Conservation (phyloP, 2,888 invertebrate genomes). For the Tanytarsus gracilentus region DNA sequence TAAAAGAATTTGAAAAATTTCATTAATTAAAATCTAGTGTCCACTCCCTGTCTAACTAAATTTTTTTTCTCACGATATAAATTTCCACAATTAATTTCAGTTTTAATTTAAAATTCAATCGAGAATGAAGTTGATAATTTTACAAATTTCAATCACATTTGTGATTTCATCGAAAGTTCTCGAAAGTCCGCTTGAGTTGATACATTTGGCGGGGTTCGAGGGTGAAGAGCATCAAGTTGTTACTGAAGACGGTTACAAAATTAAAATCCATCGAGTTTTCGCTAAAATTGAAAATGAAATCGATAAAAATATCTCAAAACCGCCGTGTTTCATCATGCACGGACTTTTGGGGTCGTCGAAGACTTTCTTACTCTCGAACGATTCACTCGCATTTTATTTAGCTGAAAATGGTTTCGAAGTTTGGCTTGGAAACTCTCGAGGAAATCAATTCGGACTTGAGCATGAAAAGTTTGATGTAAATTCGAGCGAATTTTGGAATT, state of each 20-base stretch:
- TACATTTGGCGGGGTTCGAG: slow-evolving; percentile 47
- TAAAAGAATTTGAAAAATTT: too few relatives aligned
- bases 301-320: slow-evolving; percentile 37
- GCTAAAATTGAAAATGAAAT: slow-evolving; percentile 39
- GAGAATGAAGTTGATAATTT: too few relatives aligned
- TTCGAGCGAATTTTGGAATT: slow-evolving; percentile 51
- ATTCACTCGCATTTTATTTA: slow-evolving; percentile 37
- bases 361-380: slow-evolving; percentile 56
- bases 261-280: slow-evolving; percentile 57
- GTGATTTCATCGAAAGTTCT: too few relatives aligned
- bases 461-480: slow-evolving; percentile 39
- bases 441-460: slow-evolving; percentile 41
- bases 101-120: too few relatives aligned
- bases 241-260: slow-evolving; percentile 62
- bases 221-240: slow-evolving; percentile 49
- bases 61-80: too few relatives aligned
- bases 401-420: slow-evolving; percentile 37
- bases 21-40: too few relatives aligned
- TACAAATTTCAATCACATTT: too few relatives aligned
- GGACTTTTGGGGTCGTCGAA: slow-evolving; percentile 59
- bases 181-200: too few relatives aligned
- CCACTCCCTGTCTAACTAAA: too few relatives aligned
- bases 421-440: slow-evolving; percentile 42
- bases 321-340: slow-evolving; percentile 52
- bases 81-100: too few relatives aligned